Conservation (phyloP, 2,797 vertebrate species). For the Acanthis flammea region DNA sequence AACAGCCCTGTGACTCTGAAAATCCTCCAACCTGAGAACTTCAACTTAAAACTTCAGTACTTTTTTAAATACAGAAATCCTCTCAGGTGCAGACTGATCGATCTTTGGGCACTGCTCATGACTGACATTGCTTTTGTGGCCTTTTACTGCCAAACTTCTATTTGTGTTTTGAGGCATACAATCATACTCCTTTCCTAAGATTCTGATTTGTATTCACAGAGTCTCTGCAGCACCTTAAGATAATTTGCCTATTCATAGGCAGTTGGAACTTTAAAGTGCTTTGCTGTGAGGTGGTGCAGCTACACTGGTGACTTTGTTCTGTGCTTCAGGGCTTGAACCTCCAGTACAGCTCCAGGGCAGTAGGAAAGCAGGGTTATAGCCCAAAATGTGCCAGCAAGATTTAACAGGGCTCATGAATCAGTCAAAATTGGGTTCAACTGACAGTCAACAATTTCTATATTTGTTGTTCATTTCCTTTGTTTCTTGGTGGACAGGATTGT, state of each 20-base stretch:
- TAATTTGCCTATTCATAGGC: not conserved
- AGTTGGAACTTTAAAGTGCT: not conserved
- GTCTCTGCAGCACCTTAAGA: not conserved
- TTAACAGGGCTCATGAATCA: not conserved
- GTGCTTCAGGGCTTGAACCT: not conserved
- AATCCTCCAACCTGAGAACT: not conserved
- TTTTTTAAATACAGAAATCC: not conserved
- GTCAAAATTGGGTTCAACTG: not conserved
- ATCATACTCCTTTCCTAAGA: not conserved
- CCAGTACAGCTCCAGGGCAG: not conserved
- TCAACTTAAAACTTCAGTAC: not conserved
- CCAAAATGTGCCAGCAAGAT: not conserved
- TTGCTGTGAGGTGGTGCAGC: not conserved
- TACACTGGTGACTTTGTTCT: fast-evolving
- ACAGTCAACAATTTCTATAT: not conserved
- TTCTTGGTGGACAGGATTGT: not conserved
- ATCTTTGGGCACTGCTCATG: not conserved
- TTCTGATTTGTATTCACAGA: not conserved
- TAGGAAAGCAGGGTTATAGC: not conserved
- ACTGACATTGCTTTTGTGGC: not conserved
- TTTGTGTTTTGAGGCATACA: not conserved
- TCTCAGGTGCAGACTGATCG: not conserved
- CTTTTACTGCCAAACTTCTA: not conserved
- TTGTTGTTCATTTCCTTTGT: not conserved
- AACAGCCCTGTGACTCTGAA: not conserved